phyloP scores from a whole-genome alignment of 2,113 vertebrate species.

The Pseudorhombus dupliciocellatus region DNA sequence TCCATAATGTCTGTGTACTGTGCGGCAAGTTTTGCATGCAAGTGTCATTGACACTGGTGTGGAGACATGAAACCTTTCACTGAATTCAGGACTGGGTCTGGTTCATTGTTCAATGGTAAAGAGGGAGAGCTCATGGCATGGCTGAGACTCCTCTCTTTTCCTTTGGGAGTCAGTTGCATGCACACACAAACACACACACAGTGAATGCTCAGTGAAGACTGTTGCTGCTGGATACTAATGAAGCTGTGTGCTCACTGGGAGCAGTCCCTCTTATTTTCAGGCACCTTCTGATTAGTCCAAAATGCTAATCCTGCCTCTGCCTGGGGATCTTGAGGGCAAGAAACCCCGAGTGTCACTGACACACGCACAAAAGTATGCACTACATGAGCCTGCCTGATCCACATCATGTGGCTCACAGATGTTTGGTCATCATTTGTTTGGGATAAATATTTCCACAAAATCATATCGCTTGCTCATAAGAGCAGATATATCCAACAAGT shows the following conservation, averaged over 20 bases:
- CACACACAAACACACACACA: slow-evolving; percentile 17
- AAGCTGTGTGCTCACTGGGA: slow-evolving; percentile 41
- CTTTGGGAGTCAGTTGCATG: slow-evolving; percentile 41
- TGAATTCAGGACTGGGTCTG: slow-evolving; percentile 36
- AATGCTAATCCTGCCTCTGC: slow-evolving; percentile 65
- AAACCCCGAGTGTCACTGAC: slow-evolving; percentile 39
- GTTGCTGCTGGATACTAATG: slow-evolving; percentile 69
- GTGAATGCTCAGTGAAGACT: slow-evolving; percentile 36
- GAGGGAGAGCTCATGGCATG: slow-evolving; percentile 15
- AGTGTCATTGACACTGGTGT: slow-evolving; percentile 44
- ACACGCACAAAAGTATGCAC: slow-evolving; percentile 20
- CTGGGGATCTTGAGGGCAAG: slow-evolving; percentile 43
- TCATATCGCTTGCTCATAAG: not conserved
- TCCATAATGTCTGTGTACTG: not conserved
- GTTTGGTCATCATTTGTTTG: slow-evolving; percentile 47
- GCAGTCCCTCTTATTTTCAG: slow-evolving; percentile 52
- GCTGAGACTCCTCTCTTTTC: slow-evolving; percentile 36
- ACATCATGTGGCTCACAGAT: slow-evolving; percentile 58
- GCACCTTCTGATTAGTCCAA: slow-evolving; percentile 60
- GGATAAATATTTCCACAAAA: slow-evolving; percentile 20
- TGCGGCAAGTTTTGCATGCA: not conserved
- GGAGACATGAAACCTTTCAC: slow-evolving; percentile 17
- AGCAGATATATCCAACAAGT: not conserved
- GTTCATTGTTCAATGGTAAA: slow-evolving; percentile 32
- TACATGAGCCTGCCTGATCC: slow-evolving; percentile 40